Conservation (phyloP, 2,888 invertebrate genomes). For the Elegia similella region DNA sequence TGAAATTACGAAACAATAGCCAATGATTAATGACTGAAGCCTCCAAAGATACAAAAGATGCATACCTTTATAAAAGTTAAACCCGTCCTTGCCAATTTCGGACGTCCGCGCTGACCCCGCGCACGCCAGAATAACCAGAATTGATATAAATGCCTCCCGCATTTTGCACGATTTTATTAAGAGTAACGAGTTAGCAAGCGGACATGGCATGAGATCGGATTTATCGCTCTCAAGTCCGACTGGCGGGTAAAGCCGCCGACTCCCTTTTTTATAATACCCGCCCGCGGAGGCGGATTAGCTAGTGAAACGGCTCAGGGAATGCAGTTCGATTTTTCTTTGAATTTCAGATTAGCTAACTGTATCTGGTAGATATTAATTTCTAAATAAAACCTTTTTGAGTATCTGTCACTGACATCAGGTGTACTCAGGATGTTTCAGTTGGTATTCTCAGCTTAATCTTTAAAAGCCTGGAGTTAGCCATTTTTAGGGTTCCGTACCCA, state of each 20-base stretch:
- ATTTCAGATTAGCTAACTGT: background rate
- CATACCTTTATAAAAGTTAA: slow-evolving; percentile 74
- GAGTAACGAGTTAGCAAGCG: slow-evolving; percentile 43
- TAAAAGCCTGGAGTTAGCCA: no score
- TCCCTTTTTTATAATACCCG: slow-evolving; percentile 57
- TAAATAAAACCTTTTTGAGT: no score
- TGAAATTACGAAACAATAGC: background rate
- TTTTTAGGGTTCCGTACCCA: no score
- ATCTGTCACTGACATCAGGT: no score
- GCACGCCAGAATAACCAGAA: slow-evolving; percentile 53
- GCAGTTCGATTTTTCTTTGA: slow-evolving; percentile 26
- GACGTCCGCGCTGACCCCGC: slow-evolving; percentile 44
- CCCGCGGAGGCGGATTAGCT: slow-evolving; percentile 24
- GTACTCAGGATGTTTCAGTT: no score
- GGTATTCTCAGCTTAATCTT: no score
- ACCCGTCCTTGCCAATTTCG: slow-evolving; percentile 64
- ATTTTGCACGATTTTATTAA: slow-evolving; percentile 52
- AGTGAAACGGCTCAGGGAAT: slow-evolving; percentile 19
- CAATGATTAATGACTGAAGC: slow-evolving; percentile 9
- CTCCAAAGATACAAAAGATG: slow-evolving; percentile 26
- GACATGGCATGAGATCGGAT: slow-evolving; percentile 33
- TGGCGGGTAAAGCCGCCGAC: slow-evolving; percentile 30
- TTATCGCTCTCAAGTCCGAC: slow-evolving; percentile 31
- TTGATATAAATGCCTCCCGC: slow-evolving; percentile 63
- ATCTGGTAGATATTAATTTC: no score